These are phyloP conservation scores for Nothocercus julius DNA, from an alignment of 2,113 vertebrate genomes.

Conservation along the genomic window DNA sequence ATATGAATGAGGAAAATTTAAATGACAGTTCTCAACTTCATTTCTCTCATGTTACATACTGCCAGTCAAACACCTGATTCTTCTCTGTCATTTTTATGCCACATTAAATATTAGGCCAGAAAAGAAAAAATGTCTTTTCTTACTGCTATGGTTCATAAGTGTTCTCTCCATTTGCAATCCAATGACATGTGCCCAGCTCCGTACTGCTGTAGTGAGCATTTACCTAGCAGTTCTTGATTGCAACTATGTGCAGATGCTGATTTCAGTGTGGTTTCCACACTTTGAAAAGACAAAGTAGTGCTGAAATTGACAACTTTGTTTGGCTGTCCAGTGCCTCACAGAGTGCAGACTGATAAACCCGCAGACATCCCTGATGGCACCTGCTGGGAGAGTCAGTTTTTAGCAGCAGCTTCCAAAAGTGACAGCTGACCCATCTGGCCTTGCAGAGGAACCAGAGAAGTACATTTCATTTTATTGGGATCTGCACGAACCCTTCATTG, in stretches of 20 bases:
- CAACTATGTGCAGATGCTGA: constrained; percentile 79
- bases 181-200: constrained; percentile 47
- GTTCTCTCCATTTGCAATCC: constrained; percentile 62
- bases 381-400: background rate
- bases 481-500: fast-evolving
- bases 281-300: constrained; percentile 40
- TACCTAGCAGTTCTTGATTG: constrained; percentile 68
- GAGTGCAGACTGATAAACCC: background rate
- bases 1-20: background rate
- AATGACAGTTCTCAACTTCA: background rate
- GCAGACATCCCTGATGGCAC: background rate
- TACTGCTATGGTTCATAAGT: constrained; percentile 55
- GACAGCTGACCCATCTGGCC: background rate
- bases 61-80: constrained; percentile 25
- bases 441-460: background rate
- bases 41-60: background rate
- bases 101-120: constrained; percentile 69
- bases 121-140: background rate
- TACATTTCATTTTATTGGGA: background rate
- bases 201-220: constrained; percentile 76
- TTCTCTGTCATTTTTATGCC: constrained; percentile 48
- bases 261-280: constrained; percentile 41
- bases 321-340: background rate
- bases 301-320: background rate
- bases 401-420: background rate